Evolutionary conservation across 2,888 invertebrate species (phyloP), one percentile per base, ranked within the genome.

Genomic region (Dolichomitus sp.): DNA sequence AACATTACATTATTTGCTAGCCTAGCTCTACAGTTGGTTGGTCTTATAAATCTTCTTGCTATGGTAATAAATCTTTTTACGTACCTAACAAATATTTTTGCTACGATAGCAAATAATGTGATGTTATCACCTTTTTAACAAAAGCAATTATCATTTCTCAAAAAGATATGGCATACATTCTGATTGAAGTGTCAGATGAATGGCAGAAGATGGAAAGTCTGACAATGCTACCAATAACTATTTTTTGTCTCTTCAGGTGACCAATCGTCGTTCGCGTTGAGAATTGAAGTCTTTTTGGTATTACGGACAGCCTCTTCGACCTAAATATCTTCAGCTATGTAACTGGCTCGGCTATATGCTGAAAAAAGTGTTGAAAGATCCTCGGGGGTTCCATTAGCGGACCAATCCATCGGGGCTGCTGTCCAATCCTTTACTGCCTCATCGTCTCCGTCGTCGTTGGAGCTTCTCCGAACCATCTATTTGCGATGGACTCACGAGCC

Each of bases 371-470:
- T 12, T 12, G 48, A 59, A 37, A 61, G 61, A 61, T 61, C 23
- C 48, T 61, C 50, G 48, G 14, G 14, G 37, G 57, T 57, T 19
- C 50, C 72, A 73, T 73, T 61, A 73, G 50, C 61, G 48, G 33
- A 73, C 61, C 72, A 48, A 73, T 73, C 72, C 72, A 73, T 73
- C 61, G 61, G 23, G 30, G 19, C n/a, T 72, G 37, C 72, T 50
- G 61, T 73, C 72, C 72, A 73, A 73, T 73, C 72, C 72, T 73
- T 73, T 73, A 48, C 50, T 48, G 61, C 33, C 14, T 50, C 30
- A 27, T 42, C 72, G 69, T 40, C 69, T 37, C 33, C 23, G 42
- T 33, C 27, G 57, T 61, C 72, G 61, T 50, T 14, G 61, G 45
- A 37, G 59, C 48, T 33, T 50, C 72, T 33, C 4, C 50, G 33